Base-by-base conservation (phyloP, 2,113 vertebrate genomes). In the Pardalotus punctatus region DNA sequence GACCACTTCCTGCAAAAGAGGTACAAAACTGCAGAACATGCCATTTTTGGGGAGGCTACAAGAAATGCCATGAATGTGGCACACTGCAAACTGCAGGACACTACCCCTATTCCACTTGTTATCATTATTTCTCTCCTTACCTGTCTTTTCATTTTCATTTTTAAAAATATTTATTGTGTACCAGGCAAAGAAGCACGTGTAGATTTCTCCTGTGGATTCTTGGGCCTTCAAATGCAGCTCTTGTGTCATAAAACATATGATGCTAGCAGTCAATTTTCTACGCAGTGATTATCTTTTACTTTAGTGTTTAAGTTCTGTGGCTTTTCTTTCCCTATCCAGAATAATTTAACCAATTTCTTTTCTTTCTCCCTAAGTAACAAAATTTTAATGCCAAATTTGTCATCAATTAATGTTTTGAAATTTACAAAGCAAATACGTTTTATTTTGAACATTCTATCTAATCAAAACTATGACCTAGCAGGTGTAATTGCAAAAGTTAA, bases 31-130 rank as follows among this genome's bases (percentile, higher is more conserved):
- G 78, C 14, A 76, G 56, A 51, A 19, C 28, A 17, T 24, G 20
- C 7, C n/a, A 45, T 69, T 84, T 77, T 24, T 24, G 11, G 27
- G 31, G n/a, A 77, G 33, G 14, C 40, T 85, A 40, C 40, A 80
- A 54, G 9, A 56, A 80, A 53, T 24, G 17, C 16, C 36, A 54
- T 15, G 12, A 81, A 48, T 0, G 0, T 8, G 7, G 42, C 27
- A 65, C 14, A 18, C 45, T 56, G 35, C 8, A 61, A 74, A 64
- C 40, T 65, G 36, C 33, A 57, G 53, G 38, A 57, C 7, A 14
- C 36, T 36, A 69, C 8, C 11, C 12, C 19, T 51, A 24, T 51
- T 80, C 9, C 31, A 51, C 11, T 42, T 35, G 25, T 7, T 11
- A 74, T 6, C 31, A 29, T 48, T 61, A 31, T 51, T 54, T 50